phyloP scores from a whole-genome alignment of 1,140 invertebrate genomes.

The Plodia interpunctella region DNA sequence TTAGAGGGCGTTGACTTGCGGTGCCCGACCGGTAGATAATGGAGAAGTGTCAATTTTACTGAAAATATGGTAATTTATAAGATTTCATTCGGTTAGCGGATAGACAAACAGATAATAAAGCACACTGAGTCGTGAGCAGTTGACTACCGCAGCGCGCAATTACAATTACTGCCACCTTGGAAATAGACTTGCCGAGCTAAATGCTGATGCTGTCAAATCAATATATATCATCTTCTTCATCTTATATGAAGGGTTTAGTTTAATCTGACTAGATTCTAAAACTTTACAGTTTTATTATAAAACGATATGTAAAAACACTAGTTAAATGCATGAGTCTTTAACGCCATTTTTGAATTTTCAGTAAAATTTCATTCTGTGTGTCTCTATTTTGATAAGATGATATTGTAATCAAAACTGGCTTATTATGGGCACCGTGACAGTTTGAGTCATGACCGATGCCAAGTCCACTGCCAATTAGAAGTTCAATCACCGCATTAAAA shows the following conservation, averaged over 20 bases:
- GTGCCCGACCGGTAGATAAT: slow-evolving; percentile 55
- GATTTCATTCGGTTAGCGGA: slow-evolving; percentile 33
- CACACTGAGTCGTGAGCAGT: neutral
- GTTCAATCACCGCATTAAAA: slow-evolving; percentile 53
- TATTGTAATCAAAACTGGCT: neutral
- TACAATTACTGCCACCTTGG: neutral
- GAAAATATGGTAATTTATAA: slow-evolving; percentile 66
- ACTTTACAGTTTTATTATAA: neutral
- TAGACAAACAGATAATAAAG: slow-evolving; percentile 8
- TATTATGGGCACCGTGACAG: slow-evolving; percentile 8
- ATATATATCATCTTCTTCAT: neutral
- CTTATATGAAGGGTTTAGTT: no score
- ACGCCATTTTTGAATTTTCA: neutral
- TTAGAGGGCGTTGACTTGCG: slow-evolving; percentile 64
- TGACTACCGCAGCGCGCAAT: slow-evolving; percentile 2
- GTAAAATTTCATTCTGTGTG: neutral
- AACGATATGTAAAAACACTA: neutral
- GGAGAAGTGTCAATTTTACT: slow-evolving; percentile 67
- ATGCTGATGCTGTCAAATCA: neutral
- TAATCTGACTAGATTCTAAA: neutral
- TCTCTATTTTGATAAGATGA: neutral
- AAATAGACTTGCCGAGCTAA: neutral
- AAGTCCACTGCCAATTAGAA: slow-evolving; percentile 44
- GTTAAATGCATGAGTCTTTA: neutral
- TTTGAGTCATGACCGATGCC: slow-evolving; percentile 27